Percentiles rank a stretch among this genome's conserved stretches.
Evolutionary conservation across 2,113 vertebrate species (phyloP).

Genomic region (Nipponia nippon): DNA sequence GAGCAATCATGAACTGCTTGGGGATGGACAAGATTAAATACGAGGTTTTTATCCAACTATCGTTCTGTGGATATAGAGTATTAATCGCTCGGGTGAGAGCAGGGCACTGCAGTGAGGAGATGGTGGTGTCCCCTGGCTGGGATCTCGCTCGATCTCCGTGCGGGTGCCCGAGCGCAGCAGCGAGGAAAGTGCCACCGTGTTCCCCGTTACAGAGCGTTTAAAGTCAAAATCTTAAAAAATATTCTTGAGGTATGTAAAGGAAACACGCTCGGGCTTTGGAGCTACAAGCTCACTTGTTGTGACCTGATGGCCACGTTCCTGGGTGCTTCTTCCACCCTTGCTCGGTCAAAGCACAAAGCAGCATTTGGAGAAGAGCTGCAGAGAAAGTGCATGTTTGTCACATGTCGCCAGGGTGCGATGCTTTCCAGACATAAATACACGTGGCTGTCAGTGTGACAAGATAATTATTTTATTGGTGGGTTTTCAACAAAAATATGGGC

Average conservation of each 20-base stretch:
- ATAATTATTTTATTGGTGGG: slow-evolving; percentile 35
- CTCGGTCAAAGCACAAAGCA: not conserved
- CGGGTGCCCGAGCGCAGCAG: not conserved
- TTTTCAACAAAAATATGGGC: slow-evolving; percentile 31
- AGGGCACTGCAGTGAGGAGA: not conserved
- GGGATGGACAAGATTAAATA: slow-evolving; percentile 65
- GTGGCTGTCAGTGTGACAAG: slow-evolving; percentile 1
- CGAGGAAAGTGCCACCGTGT: not conserved
- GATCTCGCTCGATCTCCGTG: accelerated
- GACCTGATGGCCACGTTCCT: not conserved
- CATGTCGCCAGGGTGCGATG: not conserved
- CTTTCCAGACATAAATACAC: slow-evolving; percentile 1
- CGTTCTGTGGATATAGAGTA: not conserved
- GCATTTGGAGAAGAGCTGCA: not conserved
- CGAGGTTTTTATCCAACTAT: slow-evolving; percentile 16
- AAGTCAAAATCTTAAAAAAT: not conserved
- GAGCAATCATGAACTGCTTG: slow-evolving; percentile 54
- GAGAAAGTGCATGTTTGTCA: not conserved
- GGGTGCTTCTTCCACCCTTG: not conserved
- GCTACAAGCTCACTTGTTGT: not conserved
- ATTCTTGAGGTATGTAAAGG: not conserved
- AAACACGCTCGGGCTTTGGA: accelerated
- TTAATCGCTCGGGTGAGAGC: not conserved
- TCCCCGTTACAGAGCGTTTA: not conserved
- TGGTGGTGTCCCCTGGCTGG: not conserved